A percentile compares a stretch with the other conserved stretches of the same genome.
These are phyloP conservation scores for Rotaria socialis DNA, from an alignment of 2,888 invertebrate species.

Conservation along the genomic window DNA sequence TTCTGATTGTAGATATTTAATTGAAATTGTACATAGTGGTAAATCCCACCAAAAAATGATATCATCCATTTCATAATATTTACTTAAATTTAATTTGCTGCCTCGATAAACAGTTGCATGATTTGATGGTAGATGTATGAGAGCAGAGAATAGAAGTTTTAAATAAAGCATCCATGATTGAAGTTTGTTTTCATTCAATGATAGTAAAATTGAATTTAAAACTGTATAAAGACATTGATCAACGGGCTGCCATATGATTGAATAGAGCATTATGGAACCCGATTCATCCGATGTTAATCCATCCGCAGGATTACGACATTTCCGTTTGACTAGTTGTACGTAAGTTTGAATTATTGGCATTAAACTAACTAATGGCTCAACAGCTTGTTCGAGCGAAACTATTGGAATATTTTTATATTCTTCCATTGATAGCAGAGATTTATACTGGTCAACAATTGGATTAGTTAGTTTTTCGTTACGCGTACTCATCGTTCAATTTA, in stretches of 20 bases:
- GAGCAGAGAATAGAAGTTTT: neutral
- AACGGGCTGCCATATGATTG: neutral
- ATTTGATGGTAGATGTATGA: neutral
- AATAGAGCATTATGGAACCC: neutral
- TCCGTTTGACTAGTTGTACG: neutral
- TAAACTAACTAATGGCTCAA: neutral
- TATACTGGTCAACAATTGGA: neutral
- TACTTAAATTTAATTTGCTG: neutral
- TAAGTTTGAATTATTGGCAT: neutral
- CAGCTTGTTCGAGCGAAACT: neutral
- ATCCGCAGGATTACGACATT: neutral
- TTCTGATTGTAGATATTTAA: neutral
- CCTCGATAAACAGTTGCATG: neutral
- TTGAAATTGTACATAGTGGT: neutral
- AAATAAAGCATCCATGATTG: neutral
- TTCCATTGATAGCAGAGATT: neutral
- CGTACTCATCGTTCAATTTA: neutral
- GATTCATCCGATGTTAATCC: neutral
- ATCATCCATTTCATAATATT: neutral
- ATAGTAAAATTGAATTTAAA: neutral
- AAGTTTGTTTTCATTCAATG: neutral
- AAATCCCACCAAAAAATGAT: neutral
- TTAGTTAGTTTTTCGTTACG: neutral
- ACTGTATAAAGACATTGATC: neutral
- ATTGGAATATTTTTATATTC: neutral